phyloP scores from a whole-genome alignment of 2,888 invertebrate genomes.

The Melanargia galathea region DNA sequence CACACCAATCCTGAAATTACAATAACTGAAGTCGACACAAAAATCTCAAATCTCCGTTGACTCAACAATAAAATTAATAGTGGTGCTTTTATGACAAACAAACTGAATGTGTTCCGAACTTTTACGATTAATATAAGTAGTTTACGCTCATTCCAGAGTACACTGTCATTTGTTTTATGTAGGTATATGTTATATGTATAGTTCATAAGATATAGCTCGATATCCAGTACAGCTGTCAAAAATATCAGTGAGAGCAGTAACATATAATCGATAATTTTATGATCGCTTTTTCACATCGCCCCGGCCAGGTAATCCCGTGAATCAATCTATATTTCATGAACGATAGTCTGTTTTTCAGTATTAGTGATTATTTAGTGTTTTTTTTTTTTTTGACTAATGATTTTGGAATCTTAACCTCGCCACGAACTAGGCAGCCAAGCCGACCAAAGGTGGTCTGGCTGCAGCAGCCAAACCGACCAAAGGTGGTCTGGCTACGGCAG shows the following conservation, averaged over 20 bases:
- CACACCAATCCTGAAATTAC: not conserved
- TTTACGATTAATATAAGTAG: conserved; percentile 15
- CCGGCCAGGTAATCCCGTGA: no score
- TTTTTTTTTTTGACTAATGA: conserved; percentile 17
- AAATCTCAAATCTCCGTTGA: no score
- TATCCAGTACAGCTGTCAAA: no score
- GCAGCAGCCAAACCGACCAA: no score
- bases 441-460: no score
- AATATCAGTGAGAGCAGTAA: no score
- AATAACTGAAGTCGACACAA: not conserved
- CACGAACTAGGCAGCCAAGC: no score
- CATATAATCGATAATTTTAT: no score
- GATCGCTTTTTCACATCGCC: no score
- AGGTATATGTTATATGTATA: no score
- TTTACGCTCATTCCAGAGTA: conserved; percentile 45
- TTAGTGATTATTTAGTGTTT: conserved; percentile 41
- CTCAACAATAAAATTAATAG: conserved; percentile 14
- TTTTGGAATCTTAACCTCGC: conserved; percentile 24
- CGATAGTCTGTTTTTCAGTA: conserved; percentile 50
- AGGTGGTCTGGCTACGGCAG: no score
- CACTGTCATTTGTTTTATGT: conserved; percentile 60
- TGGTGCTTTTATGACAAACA: conserved; percentile 45
- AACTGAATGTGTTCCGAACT: conserved; percentile 42
- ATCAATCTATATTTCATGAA: conserved; percentile 37
- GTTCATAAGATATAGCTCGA: no score